phyloP scores from a whole-genome alignment of 2,113 vertebrate genomes.

The Motacilla tschutschensis region DNA sequence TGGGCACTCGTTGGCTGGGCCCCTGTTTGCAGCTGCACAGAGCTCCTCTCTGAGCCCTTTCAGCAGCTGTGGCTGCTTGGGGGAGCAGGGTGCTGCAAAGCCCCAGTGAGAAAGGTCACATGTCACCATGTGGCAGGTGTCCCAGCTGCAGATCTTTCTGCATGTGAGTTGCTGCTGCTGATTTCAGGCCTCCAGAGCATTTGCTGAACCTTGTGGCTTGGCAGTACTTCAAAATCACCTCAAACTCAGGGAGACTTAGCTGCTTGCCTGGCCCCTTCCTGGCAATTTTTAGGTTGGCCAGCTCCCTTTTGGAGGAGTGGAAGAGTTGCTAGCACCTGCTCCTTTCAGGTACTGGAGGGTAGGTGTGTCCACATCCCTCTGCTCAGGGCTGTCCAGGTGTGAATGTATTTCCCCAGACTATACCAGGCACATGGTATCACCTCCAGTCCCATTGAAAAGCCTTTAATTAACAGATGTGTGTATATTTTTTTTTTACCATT shows the following conservation, averaged over 20 bases:
- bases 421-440: not conserved
- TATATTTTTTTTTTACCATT: not conserved
- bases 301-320: not conserved
- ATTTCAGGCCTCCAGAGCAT: not conserved
- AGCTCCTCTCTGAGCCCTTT: not conserved
- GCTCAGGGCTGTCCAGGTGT: not conserved
- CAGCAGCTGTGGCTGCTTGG: not conserved
- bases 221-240: not conserved
- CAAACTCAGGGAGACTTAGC: not conserved
- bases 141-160: not conserved
- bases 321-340: not conserved
- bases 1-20: not conserved
- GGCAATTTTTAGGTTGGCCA: not conserved
- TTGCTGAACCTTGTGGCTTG: not conserved
- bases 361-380: not conserved
- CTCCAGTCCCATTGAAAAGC: not conserved
- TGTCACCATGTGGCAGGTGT: not conserved
- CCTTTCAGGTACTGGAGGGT: not conserved
- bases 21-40: not conserved
- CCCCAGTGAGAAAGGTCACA: rapidly evolving
- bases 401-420: not conserved
- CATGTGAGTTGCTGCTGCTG: rapidly evolving
- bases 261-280: not conserved
- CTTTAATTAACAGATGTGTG: not conserved
- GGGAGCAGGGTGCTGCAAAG: not conserved